Conservation (phyloP, 2,797 vertebrate species). For the Sphaeramia orbicularis region DNA sequence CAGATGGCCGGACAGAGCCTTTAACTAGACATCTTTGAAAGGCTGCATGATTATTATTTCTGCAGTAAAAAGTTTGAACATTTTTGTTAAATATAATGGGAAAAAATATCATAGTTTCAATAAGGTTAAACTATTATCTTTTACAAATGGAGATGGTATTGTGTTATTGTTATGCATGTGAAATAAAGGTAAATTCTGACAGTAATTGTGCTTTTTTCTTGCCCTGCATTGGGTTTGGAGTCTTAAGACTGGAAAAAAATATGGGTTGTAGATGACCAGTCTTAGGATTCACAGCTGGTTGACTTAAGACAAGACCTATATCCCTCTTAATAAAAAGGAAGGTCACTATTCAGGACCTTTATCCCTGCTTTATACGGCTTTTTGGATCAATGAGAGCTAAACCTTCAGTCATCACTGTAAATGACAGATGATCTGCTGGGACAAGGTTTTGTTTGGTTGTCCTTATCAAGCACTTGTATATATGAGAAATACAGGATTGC, state of each 20-base stretch:
- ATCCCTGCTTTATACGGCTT: conserved; percentile 16
- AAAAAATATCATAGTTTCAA: background rate
- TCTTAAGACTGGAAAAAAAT: background rate
- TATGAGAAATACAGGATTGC: background rate
- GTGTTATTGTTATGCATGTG: background rate
- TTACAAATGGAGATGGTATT: background rate
- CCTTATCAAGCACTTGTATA: background rate
- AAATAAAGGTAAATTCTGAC: background rate
- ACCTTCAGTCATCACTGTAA: conserved; percentile 11
- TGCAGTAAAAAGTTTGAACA: background rate
- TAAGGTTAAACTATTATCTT: no score
- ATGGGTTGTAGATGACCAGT: background rate
- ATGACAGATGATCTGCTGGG: conserved; percentile 16
- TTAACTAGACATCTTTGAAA: conserved; percentile 8
- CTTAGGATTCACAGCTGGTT: conserved; percentile 23
- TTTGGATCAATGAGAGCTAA: conserved; percentile 35
- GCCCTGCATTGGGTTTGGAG: background rate
- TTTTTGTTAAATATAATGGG: background rate
- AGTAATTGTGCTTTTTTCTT: background rate
- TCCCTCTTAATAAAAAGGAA: conserved; percentile 17
- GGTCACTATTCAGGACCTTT: conserved; percentile 10
- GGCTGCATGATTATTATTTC: background rate
- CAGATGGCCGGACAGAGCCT: conserved; percentile 39
- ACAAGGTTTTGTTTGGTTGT: conserved; percentile 3
- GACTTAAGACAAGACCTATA: conserved; percentile 10